Evolutionary conservation across 2,888 invertebrate species (phyloP).

Genomic region (Liodrosophila aerea): DNA sequence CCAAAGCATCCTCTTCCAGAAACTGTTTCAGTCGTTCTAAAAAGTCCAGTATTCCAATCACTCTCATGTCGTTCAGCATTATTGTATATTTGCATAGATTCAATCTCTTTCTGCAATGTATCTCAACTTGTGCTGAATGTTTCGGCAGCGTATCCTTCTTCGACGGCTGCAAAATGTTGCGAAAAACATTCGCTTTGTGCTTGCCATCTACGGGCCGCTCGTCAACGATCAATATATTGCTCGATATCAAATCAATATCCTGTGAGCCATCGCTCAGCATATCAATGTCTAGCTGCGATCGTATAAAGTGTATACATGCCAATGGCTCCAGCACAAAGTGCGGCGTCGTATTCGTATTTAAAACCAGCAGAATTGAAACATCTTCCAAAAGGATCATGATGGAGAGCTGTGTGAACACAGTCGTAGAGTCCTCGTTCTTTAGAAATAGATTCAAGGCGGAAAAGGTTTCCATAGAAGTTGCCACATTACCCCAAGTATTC

Average conservation of each 20-base stretch:
- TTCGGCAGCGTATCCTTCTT: slow-evolving; percentile 81
- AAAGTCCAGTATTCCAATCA: slow-evolving; percentile 97
- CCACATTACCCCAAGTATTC: slow-evolving; percentile 68
- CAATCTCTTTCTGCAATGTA: slow-evolving; percentile 88
- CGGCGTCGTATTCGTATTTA: slow-evolving; percentile 44
- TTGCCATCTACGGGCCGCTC: slow-evolving; percentile 59
- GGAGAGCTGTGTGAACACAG: slow-evolving; percentile 90
- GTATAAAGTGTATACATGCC: slow-evolving; percentile 95
- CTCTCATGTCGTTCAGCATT: slow-evolving; percentile 95
- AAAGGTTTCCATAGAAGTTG: slow-evolving; percentile 78
- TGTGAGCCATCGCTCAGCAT: slow-evolving; percentile 93
- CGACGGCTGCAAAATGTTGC: slow-evolving; percentile 92
- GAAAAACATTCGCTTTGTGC: slow-evolving; percentile 87
- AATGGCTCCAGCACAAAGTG: slow-evolving; percentile 83
- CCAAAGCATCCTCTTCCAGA: slow-evolving; percentile 84
- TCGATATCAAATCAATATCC: slow-evolving; percentile 95
- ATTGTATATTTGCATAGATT: slow-evolving; percentile 92
- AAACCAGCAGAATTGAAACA: slow-evolving; percentile 87
- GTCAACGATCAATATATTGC: slow-evolving; percentile 84
- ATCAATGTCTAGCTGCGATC: slow-evolving; percentile 92
- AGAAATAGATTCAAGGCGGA: slow-evolving; percentile 67
- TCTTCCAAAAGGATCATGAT: slow-evolving; percentile 92
- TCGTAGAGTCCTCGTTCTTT: slow-evolving; percentile 71
- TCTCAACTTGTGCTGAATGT: slow-evolving; percentile 87
- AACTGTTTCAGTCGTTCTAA: slow-evolving; percentile 93